Evolutionary conservation across 2,113 vertebrate species (phyloP).

Genomic region (Neolamprologus falcicula): DNA sequence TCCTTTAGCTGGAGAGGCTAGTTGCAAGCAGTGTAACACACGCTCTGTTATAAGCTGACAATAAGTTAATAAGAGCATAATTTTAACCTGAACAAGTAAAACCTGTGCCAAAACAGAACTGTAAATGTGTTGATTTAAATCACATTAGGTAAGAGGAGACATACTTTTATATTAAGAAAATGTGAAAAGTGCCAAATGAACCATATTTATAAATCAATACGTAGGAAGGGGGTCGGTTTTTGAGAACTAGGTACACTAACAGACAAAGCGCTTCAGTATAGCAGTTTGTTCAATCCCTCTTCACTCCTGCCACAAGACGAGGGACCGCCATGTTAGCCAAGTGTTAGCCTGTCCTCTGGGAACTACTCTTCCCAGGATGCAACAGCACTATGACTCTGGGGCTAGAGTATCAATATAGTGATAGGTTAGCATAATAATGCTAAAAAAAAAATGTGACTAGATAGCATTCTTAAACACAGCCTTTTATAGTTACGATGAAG

Average conservation of each 20-base stretch:
- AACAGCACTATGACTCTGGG: slow-evolving; percentile 64
- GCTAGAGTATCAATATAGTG: slow-evolving; percentile 58
- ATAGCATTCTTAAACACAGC: slow-evolving; percentile 76
- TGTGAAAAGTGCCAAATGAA: slow-evolving; percentile 82
- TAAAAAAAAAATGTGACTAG: slow-evolving; percentile 70
- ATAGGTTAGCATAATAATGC: slow-evolving; percentile 69
- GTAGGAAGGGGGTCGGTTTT: slow-evolving; percentile 34
- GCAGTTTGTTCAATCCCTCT: slow-evolving; percentile 53
- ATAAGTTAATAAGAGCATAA: slow-evolving; percentile 60
- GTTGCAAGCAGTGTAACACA: slow-evolving; percentile 64
- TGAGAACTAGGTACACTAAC: slow-evolving; percentile 32
- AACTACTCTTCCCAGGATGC: slow-evolving; percentile 55
- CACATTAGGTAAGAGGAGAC: slow-evolving; percentile 65
- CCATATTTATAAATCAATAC: slow-evolving; percentile 65
- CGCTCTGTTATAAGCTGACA: slow-evolving; percentile 50
- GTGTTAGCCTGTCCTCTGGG: slow-evolving; percentile 53
- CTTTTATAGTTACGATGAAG: slow-evolving; percentile 76
- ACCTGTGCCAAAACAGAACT: slow-evolving; percentile 76
- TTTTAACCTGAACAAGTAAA: slow-evolving; percentile 65
- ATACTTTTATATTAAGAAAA: slow-evolving; percentile 77
- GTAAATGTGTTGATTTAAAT: slow-evolving; percentile 67
- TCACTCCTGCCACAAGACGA: slow-evolving; percentile 49
- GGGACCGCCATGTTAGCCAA: slow-evolving; percentile 47
- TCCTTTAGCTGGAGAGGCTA: slow-evolving; percentile 70
- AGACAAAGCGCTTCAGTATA: slow-evolving; percentile 43